These are phyloP conservation scores for Corythornis madagascariensis DNA, from an alignment of 2,113 vertebrate genomes.

Conservation along the genomic window DNA sequence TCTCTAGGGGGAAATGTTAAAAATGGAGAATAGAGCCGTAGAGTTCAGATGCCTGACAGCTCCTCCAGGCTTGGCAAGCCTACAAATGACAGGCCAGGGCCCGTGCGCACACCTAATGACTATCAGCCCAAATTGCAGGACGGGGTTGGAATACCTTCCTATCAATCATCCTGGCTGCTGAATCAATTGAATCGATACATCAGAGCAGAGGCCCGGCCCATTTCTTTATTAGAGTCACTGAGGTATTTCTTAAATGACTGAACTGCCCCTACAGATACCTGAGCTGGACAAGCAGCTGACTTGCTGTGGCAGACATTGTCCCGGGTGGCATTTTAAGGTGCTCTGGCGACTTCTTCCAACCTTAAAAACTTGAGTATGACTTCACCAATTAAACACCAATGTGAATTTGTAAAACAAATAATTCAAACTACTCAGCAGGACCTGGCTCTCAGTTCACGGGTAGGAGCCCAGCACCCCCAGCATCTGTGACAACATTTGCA, in stretches of 20 bases:
- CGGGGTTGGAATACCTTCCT: neutral
- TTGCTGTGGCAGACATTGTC: neutral
- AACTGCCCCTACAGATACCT: neutral
- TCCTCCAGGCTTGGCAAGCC: neutral
- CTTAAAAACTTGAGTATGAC: neutral
- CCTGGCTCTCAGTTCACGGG: neutral
- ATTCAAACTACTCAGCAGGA: neutral
- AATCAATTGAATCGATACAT: neutral
- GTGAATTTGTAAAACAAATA: neutral
- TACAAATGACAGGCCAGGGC: neutral
- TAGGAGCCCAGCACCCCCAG: neutral
- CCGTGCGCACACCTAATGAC: accelerated
- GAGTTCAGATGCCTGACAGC: neutral
- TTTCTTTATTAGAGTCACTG: neutral
- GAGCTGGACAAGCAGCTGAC: neutral
- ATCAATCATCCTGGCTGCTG: neutral
- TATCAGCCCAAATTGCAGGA: neutral
- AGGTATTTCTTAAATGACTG: neutral
- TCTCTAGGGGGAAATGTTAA: neutral
- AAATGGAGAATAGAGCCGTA: neutral
- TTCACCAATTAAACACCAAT: neutral
- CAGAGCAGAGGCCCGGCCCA: neutral
- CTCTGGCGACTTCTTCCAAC: neutral
- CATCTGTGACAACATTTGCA: neutral
- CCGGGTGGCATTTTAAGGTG: neutral